These are phyloP conservation scores for Lipophrys pholis DNA, from an alignment of 2,113 vertebrate species.

Conservation along the genomic window DNA sequence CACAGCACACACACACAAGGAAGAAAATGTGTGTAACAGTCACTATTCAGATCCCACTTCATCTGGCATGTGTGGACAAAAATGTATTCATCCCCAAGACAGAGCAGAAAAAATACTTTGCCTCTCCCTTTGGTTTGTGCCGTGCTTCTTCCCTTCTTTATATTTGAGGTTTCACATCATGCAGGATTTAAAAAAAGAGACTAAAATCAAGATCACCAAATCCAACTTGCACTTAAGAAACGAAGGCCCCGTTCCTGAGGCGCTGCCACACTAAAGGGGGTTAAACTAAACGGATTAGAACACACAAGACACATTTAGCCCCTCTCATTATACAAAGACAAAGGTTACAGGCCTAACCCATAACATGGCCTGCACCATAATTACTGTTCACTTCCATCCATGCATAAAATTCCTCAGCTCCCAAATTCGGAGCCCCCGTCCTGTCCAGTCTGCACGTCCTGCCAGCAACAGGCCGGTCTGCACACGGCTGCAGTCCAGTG, in stretches of 20 bases:
- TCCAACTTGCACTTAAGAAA: no score
- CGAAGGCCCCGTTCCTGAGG: no score
- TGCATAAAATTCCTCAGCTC: conserved; percentile 81
- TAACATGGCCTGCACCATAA: conserved; percentile 68
- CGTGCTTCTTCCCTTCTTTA: no score
- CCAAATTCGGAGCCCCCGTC: conserved; percentile 57
- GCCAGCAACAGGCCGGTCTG: conserved; percentile 54
- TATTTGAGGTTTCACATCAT: no score
- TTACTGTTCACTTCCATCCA: conserved; percentile 76
- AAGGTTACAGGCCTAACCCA: conserved; percentile 62
- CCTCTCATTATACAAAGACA: conserved; percentile 73
- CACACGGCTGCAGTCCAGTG: conserved; percentile 51
- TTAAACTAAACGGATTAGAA: conserved; percentile 56
- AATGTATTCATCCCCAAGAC: no score
- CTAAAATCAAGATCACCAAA: no score
- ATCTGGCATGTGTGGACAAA: not conserved
- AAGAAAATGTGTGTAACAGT: not conserved
- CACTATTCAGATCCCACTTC: conserved; percentile 1
- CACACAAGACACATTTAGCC: conserved; percentile 49
- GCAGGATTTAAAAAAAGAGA: no score
- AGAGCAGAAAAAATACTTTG: no score
- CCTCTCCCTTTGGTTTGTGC: no score
- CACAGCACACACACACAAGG: not conserved
- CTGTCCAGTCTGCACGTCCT: conserved; percentile 40
- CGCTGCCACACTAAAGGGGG: conserved; percentile 16